Evolutionary conservation across 2,888 invertebrate genomes (phyloP).

Genomic region (Epicampocera succincta): DNA sequence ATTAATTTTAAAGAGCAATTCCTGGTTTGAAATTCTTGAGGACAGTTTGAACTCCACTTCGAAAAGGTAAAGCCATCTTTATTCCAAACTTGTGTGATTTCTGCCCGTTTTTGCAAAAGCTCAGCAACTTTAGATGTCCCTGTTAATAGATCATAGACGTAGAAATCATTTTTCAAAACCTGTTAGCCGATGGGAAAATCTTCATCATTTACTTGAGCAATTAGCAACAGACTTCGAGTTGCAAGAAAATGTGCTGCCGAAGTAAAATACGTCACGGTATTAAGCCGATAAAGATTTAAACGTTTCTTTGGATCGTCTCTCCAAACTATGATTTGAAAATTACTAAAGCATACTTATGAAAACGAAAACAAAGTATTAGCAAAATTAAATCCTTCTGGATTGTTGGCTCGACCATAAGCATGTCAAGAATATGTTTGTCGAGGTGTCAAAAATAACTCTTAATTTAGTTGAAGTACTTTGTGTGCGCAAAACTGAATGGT

Average conservation of each 20-base stretch:
- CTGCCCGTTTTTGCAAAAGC: slow-evolving; percentile 8
- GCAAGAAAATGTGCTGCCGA: slow-evolving; percentile 13
- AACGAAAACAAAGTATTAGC: background rate
- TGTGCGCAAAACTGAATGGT: background rate
- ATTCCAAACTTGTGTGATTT: slow-evolving; percentile 13
- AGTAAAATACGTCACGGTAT: background rate
- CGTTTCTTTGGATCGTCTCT: background rate
- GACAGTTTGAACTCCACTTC: slow-evolving; percentile 28
- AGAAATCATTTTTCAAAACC: slow-evolving; percentile 8
- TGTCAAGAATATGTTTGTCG: slow-evolving; percentile 37
- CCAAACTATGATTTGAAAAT: slow-evolving; percentile 49
- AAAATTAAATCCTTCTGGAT: slow-evolving; percentile 12
- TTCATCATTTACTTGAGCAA: background rate
- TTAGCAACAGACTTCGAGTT: background rate
- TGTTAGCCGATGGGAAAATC: slow-evolving; percentile 7
- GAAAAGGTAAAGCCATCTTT: slow-evolving; percentile 18
- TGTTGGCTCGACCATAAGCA: slow-evolving; percentile 42
- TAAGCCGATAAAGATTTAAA: background rate
- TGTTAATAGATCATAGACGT: slow-evolving; percentile 10
- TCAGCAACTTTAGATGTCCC: background rate
- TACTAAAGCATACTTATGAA: slow-evolving; percentile 10
- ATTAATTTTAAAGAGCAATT: background rate
- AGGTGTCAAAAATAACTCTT: background rate
- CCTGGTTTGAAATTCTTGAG: background rate
- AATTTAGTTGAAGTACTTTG: background rate